Evolutionary conservation across 2,797 vertebrate species (phyloP).

Genomic region (Antrozous pallidus): DNA sequence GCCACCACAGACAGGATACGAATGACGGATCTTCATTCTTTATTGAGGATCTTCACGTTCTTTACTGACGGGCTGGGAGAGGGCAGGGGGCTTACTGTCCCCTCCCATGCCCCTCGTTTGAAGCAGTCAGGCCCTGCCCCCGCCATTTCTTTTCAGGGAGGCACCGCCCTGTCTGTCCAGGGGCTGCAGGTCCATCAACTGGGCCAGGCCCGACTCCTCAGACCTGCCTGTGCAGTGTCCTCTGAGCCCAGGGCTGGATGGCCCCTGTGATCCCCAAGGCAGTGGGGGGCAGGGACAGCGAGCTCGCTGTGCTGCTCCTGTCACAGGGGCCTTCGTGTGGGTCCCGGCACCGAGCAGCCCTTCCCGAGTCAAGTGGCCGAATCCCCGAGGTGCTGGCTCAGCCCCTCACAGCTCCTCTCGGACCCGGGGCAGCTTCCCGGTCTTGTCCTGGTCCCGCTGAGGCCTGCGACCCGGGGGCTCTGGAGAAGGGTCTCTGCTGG

Average conservation of each 20-base stretch:
- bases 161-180: neutral
- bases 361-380: slow-evolving; percentile 30
- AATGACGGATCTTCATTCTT: neutral
- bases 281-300: neutral
- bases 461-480: slow-evolving; percentile 58
- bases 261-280: neutral
- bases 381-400: slow-evolving; percentile 34
- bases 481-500: slow-evolving; percentile 64
- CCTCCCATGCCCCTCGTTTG: neutral
- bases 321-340: neutral
- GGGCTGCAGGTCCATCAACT: neutral
- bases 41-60: neutral
- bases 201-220: neutral
- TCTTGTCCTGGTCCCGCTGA: slow-evolving; percentile 47
- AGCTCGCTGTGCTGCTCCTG: neutral
- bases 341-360: neutral
- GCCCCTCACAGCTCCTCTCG: slow-evolving; percentile 81
- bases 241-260: neutral
- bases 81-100: neutral
- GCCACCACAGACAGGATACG: neutral
- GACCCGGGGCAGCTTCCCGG: slow-evolving; percentile 57
- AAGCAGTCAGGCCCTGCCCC: neutral
- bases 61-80: slow-evolving; percentile 61
- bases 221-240: neutral
- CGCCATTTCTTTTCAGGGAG: neutral